Percentiles rank a stretch among this genome's conserved stretches.
Evolutionary conservation across 2,113 vertebrate genomes (phyloP).

Genomic region (Melanocharis versteri): DNA sequence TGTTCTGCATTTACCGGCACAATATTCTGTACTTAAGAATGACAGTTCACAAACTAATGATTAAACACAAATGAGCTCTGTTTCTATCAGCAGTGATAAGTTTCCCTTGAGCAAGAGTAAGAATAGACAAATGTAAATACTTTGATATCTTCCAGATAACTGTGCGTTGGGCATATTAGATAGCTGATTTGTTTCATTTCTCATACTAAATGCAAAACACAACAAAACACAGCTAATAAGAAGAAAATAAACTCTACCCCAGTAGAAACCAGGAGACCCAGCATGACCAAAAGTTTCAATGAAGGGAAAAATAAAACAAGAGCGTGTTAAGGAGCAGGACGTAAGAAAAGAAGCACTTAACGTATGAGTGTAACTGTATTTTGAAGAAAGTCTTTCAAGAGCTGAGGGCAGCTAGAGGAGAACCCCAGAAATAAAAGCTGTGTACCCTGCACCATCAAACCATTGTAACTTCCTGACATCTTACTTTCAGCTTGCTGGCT

Average conservation of each 20-base stretch:
- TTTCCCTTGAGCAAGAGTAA: neutral
- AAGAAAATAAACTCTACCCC: neutral
- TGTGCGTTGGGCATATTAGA: neutral
- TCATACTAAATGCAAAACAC: neutral
- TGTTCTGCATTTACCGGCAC: neutral
- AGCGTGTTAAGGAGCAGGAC: accelerated
- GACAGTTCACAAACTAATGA: neutral
- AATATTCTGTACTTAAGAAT: neutral
- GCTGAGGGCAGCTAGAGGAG: neutral
- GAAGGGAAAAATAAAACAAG: neutral
- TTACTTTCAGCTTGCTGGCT: neutral
- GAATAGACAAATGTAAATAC: neutral
- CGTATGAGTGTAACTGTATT: neutral
- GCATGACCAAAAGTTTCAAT: neutral
- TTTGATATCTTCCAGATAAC: neutral
- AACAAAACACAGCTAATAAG: neutral
- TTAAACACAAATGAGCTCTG: neutral
- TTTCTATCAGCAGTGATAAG: neutral
- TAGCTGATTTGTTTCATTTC: neutral
- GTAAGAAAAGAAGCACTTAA: neutral
- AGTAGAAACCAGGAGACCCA: neutral
- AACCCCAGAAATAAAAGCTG: neutral
- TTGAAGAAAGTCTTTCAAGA: neutral
- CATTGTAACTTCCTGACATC: neutral
- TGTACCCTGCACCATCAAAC: neutral